These are phyloP conservation scores for Drosophila tani DNA, from an alignment of 1,140 invertebrate genomes.

Conservation along the genomic window DNA sequence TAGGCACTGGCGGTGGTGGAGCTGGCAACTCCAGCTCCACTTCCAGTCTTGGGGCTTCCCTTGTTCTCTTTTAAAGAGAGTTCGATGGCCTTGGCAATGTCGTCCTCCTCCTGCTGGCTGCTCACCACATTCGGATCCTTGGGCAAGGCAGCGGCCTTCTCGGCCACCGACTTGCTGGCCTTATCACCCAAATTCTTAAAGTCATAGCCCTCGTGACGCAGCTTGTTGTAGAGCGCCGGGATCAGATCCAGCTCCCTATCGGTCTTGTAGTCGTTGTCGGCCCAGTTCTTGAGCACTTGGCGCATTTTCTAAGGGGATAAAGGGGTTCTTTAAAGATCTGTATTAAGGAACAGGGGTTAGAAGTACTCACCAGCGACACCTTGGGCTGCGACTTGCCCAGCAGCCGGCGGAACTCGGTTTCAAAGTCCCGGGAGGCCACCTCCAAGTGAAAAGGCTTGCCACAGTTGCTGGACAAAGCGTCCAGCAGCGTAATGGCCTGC, in stretches of 20 bases:
- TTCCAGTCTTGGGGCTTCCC: slow-evolving; percentile 83
- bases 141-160: slow-evolving; percentile 81
- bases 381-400: slow-evolving; percentile 89
- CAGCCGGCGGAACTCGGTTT: slow-evolving; percentile 93
- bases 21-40: slow-evolving; percentile 8
- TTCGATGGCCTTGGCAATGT: slow-evolving; percentile 97
- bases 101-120: slow-evolving; percentile 95
- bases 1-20: slow-evolving; percentile 56
- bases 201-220: slow-evolving; percentile 91
- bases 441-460: slow-evolving; percentile 96
- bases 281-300: slow-evolving; percentile 95
- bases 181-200: slow-evolving; percentile 87
- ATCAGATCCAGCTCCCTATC: slow-evolving; percentile 97
- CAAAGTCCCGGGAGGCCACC: slow-evolving; percentile 98
- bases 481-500: slow-evolving; percentile 95
- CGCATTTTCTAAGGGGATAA: slow-evolving; percentile 89
- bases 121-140: slow-evolving; percentile 90
- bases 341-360: background rate
- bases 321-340: background rate
- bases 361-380: slow-evolving; percentile 86
- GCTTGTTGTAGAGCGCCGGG: slow-evolving; percentile 93
- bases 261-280: slow-evolving; percentile 96
- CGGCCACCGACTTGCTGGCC: slow-evolving; percentile 56
- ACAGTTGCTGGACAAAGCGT: slow-evolving; percentile 98
- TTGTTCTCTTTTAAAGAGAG: slow-evolving; percentile 94